Evolutionary conservation across 2,113 vertebrate species (phyloP).

Genomic region (Cyanoramphus novaezelandiae): DNA sequence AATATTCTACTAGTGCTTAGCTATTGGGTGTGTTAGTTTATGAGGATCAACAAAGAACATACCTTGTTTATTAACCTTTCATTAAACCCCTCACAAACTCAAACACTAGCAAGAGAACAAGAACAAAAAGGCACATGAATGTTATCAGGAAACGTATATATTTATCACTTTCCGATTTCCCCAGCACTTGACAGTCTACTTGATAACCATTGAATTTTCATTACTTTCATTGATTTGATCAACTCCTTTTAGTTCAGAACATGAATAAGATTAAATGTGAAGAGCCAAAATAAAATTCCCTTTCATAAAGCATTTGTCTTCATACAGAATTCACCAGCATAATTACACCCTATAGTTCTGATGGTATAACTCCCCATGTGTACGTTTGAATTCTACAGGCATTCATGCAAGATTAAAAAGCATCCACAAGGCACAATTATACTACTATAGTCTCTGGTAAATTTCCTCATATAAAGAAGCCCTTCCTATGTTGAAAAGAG

Average conservation of each 20-base stretch:
- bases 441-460: conserved; percentile 23
- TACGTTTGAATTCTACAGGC: conserved; percentile 19
- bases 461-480: conserved; percentile 28
- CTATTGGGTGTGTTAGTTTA: conserved; percentile 39
- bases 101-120: not conserved
- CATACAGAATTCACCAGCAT: not conserved
- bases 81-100: conserved; percentile 35
- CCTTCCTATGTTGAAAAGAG: not conserved
- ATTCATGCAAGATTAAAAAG: conserved; percentile 54
- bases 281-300: conserved; percentile 30
- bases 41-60: not conserved
- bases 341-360: conserved; percentile 5
- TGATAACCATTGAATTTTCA: conserved; percentile 48
- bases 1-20: conserved; percentile 6
- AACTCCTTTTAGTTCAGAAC: conserved; percentile 18
- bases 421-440: conserved; percentile 52
- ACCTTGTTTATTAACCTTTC: conserved; percentile 21
- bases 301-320: conserved; percentile 37
- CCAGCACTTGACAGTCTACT: not conserved
- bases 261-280: conserved; percentile 21
- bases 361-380: conserved; percentile 28
- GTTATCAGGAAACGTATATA: conserved; percentile 21
- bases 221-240: conserved; percentile 56
- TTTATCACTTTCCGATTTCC: conserved; percentile 51
- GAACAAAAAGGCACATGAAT: not conserved